These are phyloP conservation scores for Hemicrepidius hirtus DNA, from an alignment of 2,888 invertebrate genomes.

Conservation along the genomic window DNA sequence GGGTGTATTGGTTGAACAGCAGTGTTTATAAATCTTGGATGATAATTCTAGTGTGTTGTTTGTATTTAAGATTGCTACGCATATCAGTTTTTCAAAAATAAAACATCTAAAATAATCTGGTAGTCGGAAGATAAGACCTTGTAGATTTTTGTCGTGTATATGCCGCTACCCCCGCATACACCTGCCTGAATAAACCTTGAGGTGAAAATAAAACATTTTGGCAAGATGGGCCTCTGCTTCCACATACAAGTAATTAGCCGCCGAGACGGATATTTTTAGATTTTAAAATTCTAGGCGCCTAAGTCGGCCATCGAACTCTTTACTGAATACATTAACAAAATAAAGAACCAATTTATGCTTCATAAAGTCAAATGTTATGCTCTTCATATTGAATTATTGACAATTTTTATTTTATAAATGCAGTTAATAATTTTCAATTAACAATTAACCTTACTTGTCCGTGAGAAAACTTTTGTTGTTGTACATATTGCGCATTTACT, in stretches of 20 bases:
- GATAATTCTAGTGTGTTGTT: constrained; percentile 3
- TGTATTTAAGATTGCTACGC: constrained; percentile 23
- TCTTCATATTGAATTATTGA: constrained; percentile 14
- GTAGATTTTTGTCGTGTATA: constrained; percentile 44
- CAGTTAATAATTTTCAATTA: constrained; percentile 22
- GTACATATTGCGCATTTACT: constrained; percentile 22
- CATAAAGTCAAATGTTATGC: constrained; percentile 47
- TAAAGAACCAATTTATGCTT: constrained; percentile 67
- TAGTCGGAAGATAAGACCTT: constrained; percentile 45
- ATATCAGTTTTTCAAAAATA: constrained; percentile 38
- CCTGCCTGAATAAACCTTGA: constrained; percentile 57
- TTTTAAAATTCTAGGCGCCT: constrained; percentile 71
- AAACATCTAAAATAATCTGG: constrained; percentile 30
- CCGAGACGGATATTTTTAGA: constrained; percentile 71
- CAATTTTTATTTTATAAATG: constrained; percentile 1
- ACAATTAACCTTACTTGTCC: constrained; percentile 13
- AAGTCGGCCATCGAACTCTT: constrained; percentile 71
- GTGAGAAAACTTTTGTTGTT: constrained; percentile 25
- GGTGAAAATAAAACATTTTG: constrained; percentile 65
- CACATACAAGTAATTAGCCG: constrained; percentile 70
- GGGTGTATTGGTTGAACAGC: background rate
- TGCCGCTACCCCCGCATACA: constrained; percentile 49
- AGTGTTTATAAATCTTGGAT: constrained; percentile 17
- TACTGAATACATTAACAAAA: constrained; percentile 65
- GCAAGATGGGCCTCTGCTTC: constrained; percentile 69